Conservation (phyloP, 2,113 vertebrate species). For the Vimba vimba region DNA sequence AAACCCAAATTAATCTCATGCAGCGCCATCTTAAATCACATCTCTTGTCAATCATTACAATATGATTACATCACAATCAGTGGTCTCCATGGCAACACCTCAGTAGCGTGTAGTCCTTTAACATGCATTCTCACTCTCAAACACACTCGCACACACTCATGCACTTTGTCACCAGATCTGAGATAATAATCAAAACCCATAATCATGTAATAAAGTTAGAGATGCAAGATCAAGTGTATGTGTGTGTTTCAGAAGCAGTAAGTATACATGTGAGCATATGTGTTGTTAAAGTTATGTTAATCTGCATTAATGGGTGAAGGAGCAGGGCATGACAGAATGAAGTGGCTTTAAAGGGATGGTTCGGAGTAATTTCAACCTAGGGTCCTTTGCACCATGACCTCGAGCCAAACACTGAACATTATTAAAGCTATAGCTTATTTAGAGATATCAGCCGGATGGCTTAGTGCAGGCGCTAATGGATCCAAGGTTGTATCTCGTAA, state of each 20-base stretch:
- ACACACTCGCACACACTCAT: constrained; percentile 25
- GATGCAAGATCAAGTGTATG: not conserved
- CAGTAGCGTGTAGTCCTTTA: not conserved
- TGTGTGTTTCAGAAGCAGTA: not conserved
- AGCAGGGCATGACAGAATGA: constrained; percentile 41
- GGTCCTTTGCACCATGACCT: too few species aligned
- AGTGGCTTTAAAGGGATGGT: not conserved
- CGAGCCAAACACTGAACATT: too few species aligned
- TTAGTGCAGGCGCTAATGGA: too few species aligned
- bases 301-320: constrained; percentile 45
- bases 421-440: too few species aligned
- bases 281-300: constrained; percentile 44
- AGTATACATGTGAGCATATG: not conserved
- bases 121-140: not conserved
- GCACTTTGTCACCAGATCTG: not conserved
- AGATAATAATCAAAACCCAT: not conserved
- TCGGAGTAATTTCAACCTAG: too few species aligned
- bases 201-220: not conserved
- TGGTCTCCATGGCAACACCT: not conserved
- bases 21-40: constrained; percentile 38
- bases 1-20: constrained; percentile 77
- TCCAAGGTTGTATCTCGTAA: too few species aligned
- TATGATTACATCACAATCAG: constrained; percentile 12
- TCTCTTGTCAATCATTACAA: constrained; percentile 44
- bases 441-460: too few species aligned